These are phyloP conservation scores for Sarcophaga rosellei DNA, from an alignment of 2,888 invertebrate genomes.

Conservation along the genomic window DNA sequence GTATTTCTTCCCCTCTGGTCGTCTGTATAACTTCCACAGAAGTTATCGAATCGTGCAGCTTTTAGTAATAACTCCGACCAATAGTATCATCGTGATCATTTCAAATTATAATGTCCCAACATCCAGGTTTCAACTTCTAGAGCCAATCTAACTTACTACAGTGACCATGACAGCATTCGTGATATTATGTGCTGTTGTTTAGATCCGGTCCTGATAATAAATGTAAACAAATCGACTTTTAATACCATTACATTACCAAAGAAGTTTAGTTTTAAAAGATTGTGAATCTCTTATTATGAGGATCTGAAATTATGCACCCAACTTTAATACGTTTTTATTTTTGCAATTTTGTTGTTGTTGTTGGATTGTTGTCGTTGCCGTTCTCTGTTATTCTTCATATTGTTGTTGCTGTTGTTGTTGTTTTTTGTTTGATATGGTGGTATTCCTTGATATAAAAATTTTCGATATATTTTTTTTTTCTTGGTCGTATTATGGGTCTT, in stretches of 20 bases:
- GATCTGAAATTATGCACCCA: conserved; percentile 8
- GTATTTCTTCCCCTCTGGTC: too few species aligned
- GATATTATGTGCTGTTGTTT: too few species aligned
- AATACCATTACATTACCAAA: background rate
- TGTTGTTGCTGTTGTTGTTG: conserved; percentile 26
- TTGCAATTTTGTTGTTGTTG: background rate
- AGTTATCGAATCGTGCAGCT: too few species aligned
- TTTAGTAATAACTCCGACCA: too few species aligned
- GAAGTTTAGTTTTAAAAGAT: background rate
- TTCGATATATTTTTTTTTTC: conserved; percentile 14
- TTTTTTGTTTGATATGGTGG: conserved; percentile 5
- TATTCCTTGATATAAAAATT: background rate
- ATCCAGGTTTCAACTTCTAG: too few species aligned
- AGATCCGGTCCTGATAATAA: too few species aligned
- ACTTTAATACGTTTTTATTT: conserved; percentile 24
- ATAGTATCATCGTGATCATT: too few species aligned
- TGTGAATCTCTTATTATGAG: background rate
- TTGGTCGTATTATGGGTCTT: background rate
- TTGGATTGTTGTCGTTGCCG: background rate
- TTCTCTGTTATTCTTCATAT: background rate
- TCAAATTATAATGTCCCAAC: too few species aligned
- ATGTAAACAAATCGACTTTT: too few species aligned
- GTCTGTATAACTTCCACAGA: too few species aligned
- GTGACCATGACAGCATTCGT: too few species aligned
- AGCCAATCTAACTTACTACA: too few species aligned